phyloP scores from a whole-genome alignment of 1,140 invertebrate species.

The Cylas formicarius region DNA sequence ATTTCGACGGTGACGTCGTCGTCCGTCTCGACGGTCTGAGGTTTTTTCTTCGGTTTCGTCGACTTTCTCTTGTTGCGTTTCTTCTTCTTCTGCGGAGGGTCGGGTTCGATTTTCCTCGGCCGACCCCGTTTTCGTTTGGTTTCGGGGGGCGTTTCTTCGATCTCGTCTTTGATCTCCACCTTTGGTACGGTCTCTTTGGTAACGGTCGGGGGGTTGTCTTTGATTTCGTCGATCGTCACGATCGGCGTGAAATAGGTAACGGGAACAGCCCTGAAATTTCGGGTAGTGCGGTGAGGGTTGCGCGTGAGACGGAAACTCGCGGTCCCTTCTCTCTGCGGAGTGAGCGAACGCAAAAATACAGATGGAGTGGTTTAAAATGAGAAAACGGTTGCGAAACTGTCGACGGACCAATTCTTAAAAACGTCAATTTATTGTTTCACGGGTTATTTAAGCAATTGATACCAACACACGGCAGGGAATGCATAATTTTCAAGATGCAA shows the following conservation, averaged over 20 bases:
- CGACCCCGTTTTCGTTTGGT: slow-evolving; percentile 23
- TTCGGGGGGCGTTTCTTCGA: slow-evolving; percentile 7
- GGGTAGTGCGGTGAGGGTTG: background rate
- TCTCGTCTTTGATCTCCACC: slow-evolving; percentile 15
- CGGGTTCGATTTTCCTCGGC: slow-evolving; percentile 18
- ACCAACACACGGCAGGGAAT: too few species aligned
- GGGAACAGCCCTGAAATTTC: slow-evolving; percentile 21
- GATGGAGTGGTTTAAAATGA: slow-evolving; percentile 2
- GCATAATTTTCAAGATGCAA: too few species aligned
- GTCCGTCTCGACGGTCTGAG: slow-evolving; percentile 2
- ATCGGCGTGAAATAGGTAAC: slow-evolving; percentile 27
- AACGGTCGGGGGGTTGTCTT: background rate
- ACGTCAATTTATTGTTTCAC: background rate
- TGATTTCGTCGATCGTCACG: slow-evolving; percentile 22
- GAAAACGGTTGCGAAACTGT: background rate
- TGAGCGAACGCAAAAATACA: slow-evolving; percentile 7
- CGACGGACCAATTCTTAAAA: background rate
- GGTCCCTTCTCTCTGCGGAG: background rate
- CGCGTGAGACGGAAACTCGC: background rate
- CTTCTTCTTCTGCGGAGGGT: background rate
- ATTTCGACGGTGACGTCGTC: slow-evolving; percentile 4
- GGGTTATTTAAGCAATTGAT: too few species aligned
- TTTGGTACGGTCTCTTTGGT: slow-evolving; percentile 14
- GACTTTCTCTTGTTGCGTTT: slow-evolving; percentile 8
- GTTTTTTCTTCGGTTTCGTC: slow-evolving; percentile 12